Evolutionary conservation across 2,113 vertebrate species (phyloP).

Genomic region (Lota lota): DNA sequence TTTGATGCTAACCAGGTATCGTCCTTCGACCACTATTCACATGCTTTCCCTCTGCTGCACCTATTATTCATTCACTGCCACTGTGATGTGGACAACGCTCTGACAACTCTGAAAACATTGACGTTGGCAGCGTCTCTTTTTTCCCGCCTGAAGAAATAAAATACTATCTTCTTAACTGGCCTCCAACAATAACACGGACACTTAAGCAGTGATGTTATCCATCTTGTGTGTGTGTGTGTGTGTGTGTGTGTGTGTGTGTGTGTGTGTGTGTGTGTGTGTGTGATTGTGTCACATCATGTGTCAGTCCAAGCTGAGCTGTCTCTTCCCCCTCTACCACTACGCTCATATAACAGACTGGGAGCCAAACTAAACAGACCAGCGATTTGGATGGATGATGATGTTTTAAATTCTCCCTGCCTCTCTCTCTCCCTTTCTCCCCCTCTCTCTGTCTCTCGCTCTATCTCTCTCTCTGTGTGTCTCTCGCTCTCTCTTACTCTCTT

Average conservation of each 20-base stretch:
- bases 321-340: slow-evolving; percentile 7
- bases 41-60: no score
- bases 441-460: neutral
- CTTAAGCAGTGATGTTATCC: no score
- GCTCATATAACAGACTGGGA: slow-evolving; percentile 8
- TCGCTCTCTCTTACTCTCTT: neutral
- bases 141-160: no score
- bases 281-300: neutral
- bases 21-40: no score
- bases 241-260: slow-evolving; percentile 6
- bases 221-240: slow-evolving; percentile 1
- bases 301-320: slow-evolving; percentile 8
- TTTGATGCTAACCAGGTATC: no score
- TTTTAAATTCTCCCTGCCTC: neutral
- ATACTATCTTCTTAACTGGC: no score
- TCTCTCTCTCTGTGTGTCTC: neutral
- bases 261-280: no score
- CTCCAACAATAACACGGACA: no score
- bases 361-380: slow-evolving; percentile 40
- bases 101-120: no score
- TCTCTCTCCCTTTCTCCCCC: neutral
- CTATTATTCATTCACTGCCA: no score
- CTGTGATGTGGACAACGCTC: no score
- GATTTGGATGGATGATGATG: slow-evolving; percentile 1
- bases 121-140: no score